These are phyloP conservation scores for Zingel zingel DNA, from an alignment of 2,113 vertebrate species.

Conservation along the genomic window DNA sequence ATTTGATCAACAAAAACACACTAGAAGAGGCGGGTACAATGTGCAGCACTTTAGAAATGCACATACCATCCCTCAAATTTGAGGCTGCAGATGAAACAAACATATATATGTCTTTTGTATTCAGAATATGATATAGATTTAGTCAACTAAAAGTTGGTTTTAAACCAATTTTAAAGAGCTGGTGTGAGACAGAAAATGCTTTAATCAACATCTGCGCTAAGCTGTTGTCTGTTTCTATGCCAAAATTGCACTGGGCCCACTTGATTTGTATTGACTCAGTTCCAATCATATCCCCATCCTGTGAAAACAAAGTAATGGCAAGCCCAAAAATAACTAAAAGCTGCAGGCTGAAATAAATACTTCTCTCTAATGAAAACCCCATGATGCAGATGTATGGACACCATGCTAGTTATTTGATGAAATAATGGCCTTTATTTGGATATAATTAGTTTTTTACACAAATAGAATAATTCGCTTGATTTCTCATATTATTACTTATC, in stretches of 20 bases:
- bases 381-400: not conserved
- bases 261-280: constrained; percentile 33
- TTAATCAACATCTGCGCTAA: constrained; percentile 23
- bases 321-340: constrained; percentile 1
- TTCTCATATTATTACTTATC: not conserved
- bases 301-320: constrained; percentile 5
- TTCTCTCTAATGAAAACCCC: not conserved
- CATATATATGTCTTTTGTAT: not conserved
- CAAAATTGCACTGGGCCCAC: constrained; percentile 7
- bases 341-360: not conserved
- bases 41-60: constrained; percentile 1
- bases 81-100: not conserved
- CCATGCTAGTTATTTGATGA: not conserved
- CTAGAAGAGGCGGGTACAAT: not conserved
- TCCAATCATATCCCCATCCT: constrained; percentile 2
- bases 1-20: not conserved
- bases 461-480: not conserved
- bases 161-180: constrained; percentile 17
- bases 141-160: constrained; percentile 1
- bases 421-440: not conserved
- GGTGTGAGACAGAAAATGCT: not conserved
- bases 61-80: not conserved
- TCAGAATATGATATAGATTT: constrained; percentile 7
- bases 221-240: constrained; percentile 14
- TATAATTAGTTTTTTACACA: not conserved